Conservation (phyloP, 2,888 invertebrate species). For the Parnassius glacialis region DNA sequence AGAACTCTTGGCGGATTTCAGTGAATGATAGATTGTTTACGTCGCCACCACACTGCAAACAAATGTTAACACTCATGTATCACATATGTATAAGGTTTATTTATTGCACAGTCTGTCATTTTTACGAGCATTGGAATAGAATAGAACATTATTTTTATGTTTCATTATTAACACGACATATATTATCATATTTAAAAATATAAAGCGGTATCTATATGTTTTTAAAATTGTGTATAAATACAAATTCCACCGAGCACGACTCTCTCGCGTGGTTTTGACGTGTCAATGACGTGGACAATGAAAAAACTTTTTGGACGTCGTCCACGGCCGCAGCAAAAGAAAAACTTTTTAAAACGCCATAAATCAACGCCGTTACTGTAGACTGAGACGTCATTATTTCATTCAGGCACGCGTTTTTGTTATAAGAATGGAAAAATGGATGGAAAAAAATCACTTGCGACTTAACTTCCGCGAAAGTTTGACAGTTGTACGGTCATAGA, state of each 20-base stretch:
- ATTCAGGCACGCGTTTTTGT: constrained; percentile 34
- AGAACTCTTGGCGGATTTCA: too few species aligned
- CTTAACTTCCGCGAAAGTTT: too few species aligned
- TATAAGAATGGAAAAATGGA: neutral
- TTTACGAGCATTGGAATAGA: too few species aligned
- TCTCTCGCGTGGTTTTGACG: constrained; percentile 41
- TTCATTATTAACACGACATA: too few species aligned
- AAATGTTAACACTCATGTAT: too few species aligned
- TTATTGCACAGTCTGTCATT: too few species aligned
- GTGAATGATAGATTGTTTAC: too few species aligned
- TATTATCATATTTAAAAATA: neutral
- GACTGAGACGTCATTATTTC: constrained; percentile 43
- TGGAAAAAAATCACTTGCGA: neutral
- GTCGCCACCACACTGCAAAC: too few species aligned
- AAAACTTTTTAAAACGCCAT: constrained; percentile 42
- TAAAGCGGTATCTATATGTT: constrained; percentile 2
- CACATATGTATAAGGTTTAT: too few species aligned
- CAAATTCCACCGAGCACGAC: constrained; percentile 18
- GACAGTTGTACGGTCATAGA: too few species aligned
- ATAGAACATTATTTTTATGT: too few species aligned
- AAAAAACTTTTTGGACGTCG: constrained; percentile 44
- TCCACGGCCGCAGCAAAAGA: constrained; percentile 37
- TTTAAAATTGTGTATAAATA: constrained; percentile 9
- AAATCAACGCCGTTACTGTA: constrained; percentile 39
- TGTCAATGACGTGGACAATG: constrained; percentile 31